phyloP scores from a whole-genome alignment of 2,888 invertebrate genomes.

The Drosophila setosimentum region DNA sequence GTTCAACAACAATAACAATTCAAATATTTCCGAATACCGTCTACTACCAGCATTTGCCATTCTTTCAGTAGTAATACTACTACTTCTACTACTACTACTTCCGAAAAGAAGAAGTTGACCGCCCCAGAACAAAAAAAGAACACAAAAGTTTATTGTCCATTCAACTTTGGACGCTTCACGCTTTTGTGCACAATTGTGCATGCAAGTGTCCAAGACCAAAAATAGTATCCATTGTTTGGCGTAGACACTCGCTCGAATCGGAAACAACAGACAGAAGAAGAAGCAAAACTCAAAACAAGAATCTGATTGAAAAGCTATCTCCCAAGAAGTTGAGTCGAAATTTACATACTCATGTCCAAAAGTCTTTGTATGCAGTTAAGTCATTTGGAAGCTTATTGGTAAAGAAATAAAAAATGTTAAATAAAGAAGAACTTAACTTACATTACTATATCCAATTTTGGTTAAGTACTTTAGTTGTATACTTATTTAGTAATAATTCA shows the following conservation, averaged over 20 bases:
- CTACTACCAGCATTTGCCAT: conserved; percentile 37
- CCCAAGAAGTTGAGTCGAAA: conserved; percentile 15
- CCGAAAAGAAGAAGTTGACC: conserved; percentile 74
- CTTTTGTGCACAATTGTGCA: conserved; percentile 81
- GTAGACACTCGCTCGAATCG: conserved; percentile 30
- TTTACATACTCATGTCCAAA: conserved; percentile 17
- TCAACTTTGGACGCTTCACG: conserved; percentile 67
- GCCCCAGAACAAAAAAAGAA: conserved; percentile 51
- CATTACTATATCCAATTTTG: not conserved
- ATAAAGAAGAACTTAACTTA: not conserved
- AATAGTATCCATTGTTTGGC: conserved; percentile 68
- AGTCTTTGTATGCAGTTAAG: no score
- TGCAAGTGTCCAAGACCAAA: conserved; percentile 77
- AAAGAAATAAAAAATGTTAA: not conserved
- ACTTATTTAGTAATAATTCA: not conserved
- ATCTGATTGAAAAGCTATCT: conserved; percentile 23
- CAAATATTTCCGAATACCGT: conserved; percentile 45
- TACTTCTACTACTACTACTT: conserved; percentile 49
- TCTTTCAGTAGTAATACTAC: conserved; percentile 18
- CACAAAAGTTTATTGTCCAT: conserved; percentile 71
- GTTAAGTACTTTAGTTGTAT: not conserved
- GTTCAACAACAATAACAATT: conserved; percentile 24
- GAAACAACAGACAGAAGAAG: conserved; percentile 34
- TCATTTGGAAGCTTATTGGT: not conserved
- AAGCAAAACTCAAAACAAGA: conserved; percentile 17